These are phyloP conservation scores for Pantala flavescens DNA, from an alignment of 1,140 invertebrate species.

Conservation along the genomic window DNA sequence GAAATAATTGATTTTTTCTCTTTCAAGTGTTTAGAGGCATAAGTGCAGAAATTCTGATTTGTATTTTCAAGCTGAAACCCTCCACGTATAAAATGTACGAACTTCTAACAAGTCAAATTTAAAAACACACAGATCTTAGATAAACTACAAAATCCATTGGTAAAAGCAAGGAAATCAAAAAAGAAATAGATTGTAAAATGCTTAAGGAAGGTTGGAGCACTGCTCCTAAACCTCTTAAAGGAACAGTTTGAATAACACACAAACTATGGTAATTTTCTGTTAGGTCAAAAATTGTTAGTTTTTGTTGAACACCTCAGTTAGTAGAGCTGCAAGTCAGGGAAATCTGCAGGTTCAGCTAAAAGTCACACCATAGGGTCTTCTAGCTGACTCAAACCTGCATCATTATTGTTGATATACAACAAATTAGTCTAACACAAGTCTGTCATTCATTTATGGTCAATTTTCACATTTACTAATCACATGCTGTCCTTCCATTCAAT, in stretches of 20 bases:
- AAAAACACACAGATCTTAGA: not conserved
- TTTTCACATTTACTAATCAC: too few species aligned
- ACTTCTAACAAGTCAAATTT: conserved; percentile 5
- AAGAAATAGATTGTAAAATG: not conserved
- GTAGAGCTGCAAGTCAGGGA: not conserved
- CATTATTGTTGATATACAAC: not conserved
- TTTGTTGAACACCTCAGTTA: conserved; percentile 1
- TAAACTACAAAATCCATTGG: not conserved
- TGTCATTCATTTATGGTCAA: not conserved
- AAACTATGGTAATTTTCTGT: not conserved
- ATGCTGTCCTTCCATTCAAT: too few species aligned
- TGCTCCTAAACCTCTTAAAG: not conserved
- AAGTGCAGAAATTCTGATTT: not conserved
- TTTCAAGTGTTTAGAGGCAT: conserved; percentile 2
- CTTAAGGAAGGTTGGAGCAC: not conserved
- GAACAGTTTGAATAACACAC: not conserved
- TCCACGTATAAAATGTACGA: not conserved
- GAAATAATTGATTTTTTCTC: conserved; percentile 5
- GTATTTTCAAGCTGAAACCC: not conserved
- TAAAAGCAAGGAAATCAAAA: not conserved
- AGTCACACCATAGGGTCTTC: not conserved
- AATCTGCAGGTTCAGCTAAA: not conserved
- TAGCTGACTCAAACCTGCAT: not conserved
- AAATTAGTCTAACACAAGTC: not conserved
- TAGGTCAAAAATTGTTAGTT: conserved; percentile 3